A percentile compares a stretch with the other conserved stretches of the same genome.
Conservation (phyloP, 2,797 vertebrate species). For the Cyclopterus lumpus region DNA sequence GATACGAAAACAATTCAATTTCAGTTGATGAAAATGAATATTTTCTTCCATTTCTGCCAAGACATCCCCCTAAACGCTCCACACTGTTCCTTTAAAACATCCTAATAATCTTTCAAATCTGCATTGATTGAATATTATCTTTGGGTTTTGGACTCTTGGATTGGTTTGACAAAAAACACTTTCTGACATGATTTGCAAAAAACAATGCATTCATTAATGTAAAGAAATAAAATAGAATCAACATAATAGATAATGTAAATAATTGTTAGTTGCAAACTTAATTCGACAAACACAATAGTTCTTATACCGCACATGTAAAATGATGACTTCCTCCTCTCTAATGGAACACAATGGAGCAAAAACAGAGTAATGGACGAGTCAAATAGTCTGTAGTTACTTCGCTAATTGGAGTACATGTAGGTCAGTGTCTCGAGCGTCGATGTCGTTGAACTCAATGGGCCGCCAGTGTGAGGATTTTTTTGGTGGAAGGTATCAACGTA, state of each 20-base stretch:
- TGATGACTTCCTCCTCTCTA: background rate
- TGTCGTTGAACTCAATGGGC: too few species aligned
- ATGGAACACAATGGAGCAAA: background rate
- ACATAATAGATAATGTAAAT: background rate
- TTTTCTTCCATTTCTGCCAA: too few species aligned
- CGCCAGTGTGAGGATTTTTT: background rate
- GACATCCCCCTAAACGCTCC: too few species aligned
- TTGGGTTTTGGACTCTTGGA: too few species aligned
- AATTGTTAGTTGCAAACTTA: background rate
- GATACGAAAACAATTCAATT: too few species aligned
- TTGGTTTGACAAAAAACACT: background rate
- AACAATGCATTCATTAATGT: background rate
- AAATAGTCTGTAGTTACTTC: background rate
- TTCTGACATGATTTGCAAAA: background rate
- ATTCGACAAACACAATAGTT: background rate
- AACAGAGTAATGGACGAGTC: background rate
- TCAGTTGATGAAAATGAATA: too few species aligned
- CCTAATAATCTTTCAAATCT: too few species aligned
- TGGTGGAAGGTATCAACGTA: background rate
- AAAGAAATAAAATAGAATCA: background rate
- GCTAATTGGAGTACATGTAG: background rate
- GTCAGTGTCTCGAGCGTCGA: background rate
- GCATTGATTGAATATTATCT: too few species aligned
- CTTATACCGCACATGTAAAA: background rate
- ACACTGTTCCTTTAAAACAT: too few species aligned